Conservation (phyloP, 2,888 invertebrate genomes). For the Lottia gigantea region DNA sequence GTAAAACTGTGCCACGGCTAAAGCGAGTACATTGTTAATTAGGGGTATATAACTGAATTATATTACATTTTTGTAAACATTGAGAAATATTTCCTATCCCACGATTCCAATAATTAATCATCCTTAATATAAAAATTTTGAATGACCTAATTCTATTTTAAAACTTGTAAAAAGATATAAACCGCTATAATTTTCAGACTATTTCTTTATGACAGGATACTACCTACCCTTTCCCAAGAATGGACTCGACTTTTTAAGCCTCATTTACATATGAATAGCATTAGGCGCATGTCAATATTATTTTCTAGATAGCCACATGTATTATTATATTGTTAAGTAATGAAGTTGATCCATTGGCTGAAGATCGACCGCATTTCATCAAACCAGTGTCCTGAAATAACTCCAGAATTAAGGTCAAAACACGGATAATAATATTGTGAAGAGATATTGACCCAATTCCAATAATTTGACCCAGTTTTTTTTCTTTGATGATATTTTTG, state of each 20-base stretch:
- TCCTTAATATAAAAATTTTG: no score
- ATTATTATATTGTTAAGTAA: background rate
- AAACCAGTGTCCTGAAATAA: background rate
- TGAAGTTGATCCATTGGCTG: background rate
- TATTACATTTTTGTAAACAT: no score
- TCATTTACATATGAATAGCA: slow-evolving; percentile 11
- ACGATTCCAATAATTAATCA: no score
- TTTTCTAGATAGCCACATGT: slow-evolving; percentile 7
- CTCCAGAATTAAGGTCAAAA: slow-evolving; percentile 3
- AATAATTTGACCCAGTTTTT: background rate
- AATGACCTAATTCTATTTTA: no score
- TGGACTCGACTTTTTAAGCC: background rate
- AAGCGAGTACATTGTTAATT: background rate
- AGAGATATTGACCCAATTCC: background rate
- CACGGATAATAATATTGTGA: background rate
- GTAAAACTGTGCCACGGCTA: slow-evolving; percentile 2
- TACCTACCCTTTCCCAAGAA: background rate
- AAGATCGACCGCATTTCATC: slow-evolving; percentile 1
- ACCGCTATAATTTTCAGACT: no score
- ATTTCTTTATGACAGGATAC: background rate
- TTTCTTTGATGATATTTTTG: background rate
- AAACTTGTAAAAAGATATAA: no score
- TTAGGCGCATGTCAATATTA: slow-evolving; percentile 5
- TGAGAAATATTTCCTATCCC: no score
- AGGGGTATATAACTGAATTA: background rate